These are phyloP conservation scores for Zaprionus nigranus DNA, from an alignment of 1,140 invertebrate genomes.

Conservation along the genomic window DNA sequence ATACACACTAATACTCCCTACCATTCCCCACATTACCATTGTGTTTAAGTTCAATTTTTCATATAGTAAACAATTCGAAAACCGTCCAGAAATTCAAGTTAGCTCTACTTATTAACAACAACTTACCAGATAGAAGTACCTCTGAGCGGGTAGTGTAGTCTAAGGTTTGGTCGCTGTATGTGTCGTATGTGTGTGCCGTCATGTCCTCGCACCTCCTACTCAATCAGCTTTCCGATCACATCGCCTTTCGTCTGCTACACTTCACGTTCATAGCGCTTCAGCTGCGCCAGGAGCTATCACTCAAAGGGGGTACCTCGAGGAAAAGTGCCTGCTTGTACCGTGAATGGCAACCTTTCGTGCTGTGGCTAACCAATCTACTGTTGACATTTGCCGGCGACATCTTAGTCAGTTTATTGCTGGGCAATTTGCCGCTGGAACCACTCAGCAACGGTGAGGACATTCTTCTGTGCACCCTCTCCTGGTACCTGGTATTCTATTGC, in stretches of 20 bases:
- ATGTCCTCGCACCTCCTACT: constrained; percentile 55
- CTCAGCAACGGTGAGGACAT: constrained; percentile 56
- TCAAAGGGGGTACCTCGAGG: neutral
- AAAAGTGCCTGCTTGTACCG: constrained; percentile 7
- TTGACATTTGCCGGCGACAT: constrained; percentile 64
- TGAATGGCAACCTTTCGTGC: constrained; percentile 55
- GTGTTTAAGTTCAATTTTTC: constrained; percentile 25
- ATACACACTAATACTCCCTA: neutral
- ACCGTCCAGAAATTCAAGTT: constrained; percentile 47
- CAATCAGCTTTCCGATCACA: constrained; percentile 51
- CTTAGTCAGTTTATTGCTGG: constrained; percentile 60
- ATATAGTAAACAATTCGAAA: constrained; percentile 45
- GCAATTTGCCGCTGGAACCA: constrained; percentile 58
- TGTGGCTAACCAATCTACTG: constrained; percentile 64
- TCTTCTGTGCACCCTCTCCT: constrained; percentile 43
- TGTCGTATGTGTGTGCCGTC: neutral
- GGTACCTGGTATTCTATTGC: constrained; percentile 67
- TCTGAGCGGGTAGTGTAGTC: neutral
- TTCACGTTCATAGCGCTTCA: constrained; percentile 60
- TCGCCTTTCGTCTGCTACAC: constrained; percentile 63
- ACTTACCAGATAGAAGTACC: constrained; percentile 4
- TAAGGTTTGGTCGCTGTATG: neutral
- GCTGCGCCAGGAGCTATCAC: constrained; percentile 56
- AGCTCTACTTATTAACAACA: constrained; percentile 9
- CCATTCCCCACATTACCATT: neutral